Evolutionary conservation across 2,113 vertebrate species (phyloP), one percentile per base, ranked within the genome.

Genomic region (Narcine bancroftii): DNA sequence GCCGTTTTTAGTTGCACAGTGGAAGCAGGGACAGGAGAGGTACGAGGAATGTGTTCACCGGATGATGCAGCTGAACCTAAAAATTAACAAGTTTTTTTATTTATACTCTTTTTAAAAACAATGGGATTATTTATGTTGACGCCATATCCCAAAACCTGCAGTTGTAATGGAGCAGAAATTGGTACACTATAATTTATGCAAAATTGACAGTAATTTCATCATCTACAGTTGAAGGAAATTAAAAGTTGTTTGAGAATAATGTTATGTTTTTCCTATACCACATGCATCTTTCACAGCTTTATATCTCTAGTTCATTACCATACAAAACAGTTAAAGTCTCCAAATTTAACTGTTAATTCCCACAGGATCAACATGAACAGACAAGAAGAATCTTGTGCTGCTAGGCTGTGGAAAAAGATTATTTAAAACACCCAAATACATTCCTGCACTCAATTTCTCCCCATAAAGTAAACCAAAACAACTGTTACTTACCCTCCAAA

Each of bases 41-140:
- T 96, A 93, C 95, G 95, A 95, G 95, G 95, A 96, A 96, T 96
- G 95, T 96, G 96, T 94, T 96, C 96, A 92, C 96, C 96, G 92
- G 95, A 95, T 95, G 95, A 95, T 95, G 87, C 65, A 66, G 87
- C 65, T 26, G 87, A 66, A 36, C 95, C 97, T 97, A 92, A 10
- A 92, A 4, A 93, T 93, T 63, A 9, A 94, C 2, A 92, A 93
- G 36, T 29, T 87, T 87, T 60, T 36, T 60, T 87, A 87, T 36
- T 47, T 53, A 21, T 39, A 47, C 42, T 26, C n/a, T 15, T n/a
- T 93, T 56, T 13, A 92, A 63, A 3, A 93, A 6, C 36, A 77
- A 29, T 13, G 21, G 53, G 6, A 92, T 75, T 56, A 29, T 60
- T 11, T 1, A 45, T 69, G 66, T 21, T 1, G 66, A 26, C 21